Evolutionary conservation across 2,113 vertebrate species (phyloP), one percentile per base, ranked within the genome.

Genomic region (Hypocryptadius cinnamomeus): DNA sequence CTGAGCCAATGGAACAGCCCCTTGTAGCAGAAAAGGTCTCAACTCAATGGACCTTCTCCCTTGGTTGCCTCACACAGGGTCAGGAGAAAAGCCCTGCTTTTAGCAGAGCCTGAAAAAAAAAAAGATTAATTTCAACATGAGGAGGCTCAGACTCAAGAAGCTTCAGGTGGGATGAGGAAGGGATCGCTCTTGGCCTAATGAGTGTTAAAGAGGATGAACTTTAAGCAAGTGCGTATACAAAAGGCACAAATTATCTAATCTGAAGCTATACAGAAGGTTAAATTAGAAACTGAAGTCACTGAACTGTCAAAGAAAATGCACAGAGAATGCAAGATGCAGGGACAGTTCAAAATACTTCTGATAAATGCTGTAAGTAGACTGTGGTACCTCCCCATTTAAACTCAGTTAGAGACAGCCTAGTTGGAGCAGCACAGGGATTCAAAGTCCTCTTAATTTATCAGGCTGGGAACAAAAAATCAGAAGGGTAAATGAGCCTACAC

Each of bases 201-300:
- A 65, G 8, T 39, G 11, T 37, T 87, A 45, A 83, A 74, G 48
- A 85, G 39, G 42, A 79, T 47, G n/a, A 76, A 59, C 35, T 87
- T 51, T 3, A 51, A 8, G 71, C 50, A 89, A 70, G 37, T 79
- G 33, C 25, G 33, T 30, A 11, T 9, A 37, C 39, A 59, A 13
- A 54, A 39, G 39, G 35, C 21, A 28, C 51, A 56, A 80, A 77
- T 70, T 90, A 65, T 25, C 28, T 85, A 65, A 83, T 77, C 71
- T 74, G 82, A 87, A 90, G 22, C 45, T 73, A 79, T 47, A 87
- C 63, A 63, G 90, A 85, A 79, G 51, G 56, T 60, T 76, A 68
- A 78, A 88, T 80, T 85, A 79, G 92, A 92, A 95, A 94, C 42
- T 65, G 83, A 92, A 80, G 39, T 88, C 64, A 90, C 30, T 35